Percentiles rank a stretch among this genome's conserved stretches.
These are phyloP conservation scores for Drosophila anomalata DNA, from an alignment of 2,888 invertebrate species.

Conservation along the genomic window DNA sequence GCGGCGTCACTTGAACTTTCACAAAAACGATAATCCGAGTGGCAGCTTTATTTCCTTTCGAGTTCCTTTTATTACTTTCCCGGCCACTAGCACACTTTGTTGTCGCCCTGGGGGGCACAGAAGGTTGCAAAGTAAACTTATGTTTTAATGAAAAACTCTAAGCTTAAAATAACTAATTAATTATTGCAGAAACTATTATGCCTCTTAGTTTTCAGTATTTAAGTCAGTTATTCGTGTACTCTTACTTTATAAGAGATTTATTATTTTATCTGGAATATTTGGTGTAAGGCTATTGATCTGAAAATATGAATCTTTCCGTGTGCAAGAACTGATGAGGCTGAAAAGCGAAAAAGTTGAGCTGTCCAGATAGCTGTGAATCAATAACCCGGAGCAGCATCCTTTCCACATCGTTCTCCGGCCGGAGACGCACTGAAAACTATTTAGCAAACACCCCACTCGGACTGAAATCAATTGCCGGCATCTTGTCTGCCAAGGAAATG, in stretches of 20 bases:
- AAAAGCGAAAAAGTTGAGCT: constrained; percentile 22
- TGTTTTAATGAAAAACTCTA: background rate
- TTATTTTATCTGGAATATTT: too few species aligned
- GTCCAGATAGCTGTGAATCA: constrained; percentile 24
- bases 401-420: constrained; percentile 5
- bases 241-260: too few species aligned
- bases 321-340: constrained; percentile 10
- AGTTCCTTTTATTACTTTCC: constrained; percentile 35
- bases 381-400: background rate
- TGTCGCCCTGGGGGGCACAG: background rate
- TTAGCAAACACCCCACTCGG: constrained; percentile 35
- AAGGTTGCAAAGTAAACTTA: background rate
- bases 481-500: constrained; percentile 56
- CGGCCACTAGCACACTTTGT: constrained; percentile 17
- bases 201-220: too few species aligned
- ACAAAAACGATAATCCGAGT: constrained; percentile 34
- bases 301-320: background rate
- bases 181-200: background rate
- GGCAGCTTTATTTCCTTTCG: constrained; percentile 15
- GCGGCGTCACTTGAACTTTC: constrained; percentile 34
- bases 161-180: background rate
- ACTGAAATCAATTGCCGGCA: constrained; percentile 67
- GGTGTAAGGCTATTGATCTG: too few species aligned
- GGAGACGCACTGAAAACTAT: constrained; percentile 20
- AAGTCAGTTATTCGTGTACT: too few species aligned